Evolutionary conservation across 2,113 vertebrate genomes (phyloP), one percentile per base, ranked within the genome.

Genomic region (Cyprinus carpio): DNA sequence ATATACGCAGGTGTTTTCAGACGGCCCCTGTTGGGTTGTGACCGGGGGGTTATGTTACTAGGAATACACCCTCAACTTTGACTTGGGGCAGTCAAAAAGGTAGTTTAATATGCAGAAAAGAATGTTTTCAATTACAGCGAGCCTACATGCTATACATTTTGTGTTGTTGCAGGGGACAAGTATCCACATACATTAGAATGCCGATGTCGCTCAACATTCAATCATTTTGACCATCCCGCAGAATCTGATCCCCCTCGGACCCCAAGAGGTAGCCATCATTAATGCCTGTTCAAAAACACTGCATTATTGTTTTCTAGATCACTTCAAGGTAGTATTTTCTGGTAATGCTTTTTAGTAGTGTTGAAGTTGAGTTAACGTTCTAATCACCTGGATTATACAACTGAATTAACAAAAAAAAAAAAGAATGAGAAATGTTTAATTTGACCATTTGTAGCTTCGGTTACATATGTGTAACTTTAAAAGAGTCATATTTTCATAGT

Each of bases 161-260:
- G 62, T 62, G 56, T 62, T 23, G n/a, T 81, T 67, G 40, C 40
- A 81, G 60, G 25, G 62, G 40, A 81, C 25, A 13, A 81, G 79
- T 49, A 29, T 67, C 79, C 79, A 81, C 62, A 65, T 43, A 29
- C 18, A 29, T 18, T n/a, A 23, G 18, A 77, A 77, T 54, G 75
- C 7, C 3, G 29, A 51, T 5, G 49, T 31, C n/a, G 13, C 1
- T 27, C 46, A 34, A 77, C 3, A 77, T 77, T 56, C 29, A 56
- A 20, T 77, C 49, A 12, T 49, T n/a, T n/a, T n/a, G n/a, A n/a
- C n/a, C n/a, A 12, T 49, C 27, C 27, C 23, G 25, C 25, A 56
- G 29, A 31, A 23, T 31, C 15, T 0, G 6, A 15, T 23, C 9
- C 46, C 16, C n/a, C 27, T 34, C 6, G 4, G 18, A 54, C 75